phyloP scores from a whole-genome alignment of 1,140 invertebrate genomes.

The Drosophila erecta region DNA sequence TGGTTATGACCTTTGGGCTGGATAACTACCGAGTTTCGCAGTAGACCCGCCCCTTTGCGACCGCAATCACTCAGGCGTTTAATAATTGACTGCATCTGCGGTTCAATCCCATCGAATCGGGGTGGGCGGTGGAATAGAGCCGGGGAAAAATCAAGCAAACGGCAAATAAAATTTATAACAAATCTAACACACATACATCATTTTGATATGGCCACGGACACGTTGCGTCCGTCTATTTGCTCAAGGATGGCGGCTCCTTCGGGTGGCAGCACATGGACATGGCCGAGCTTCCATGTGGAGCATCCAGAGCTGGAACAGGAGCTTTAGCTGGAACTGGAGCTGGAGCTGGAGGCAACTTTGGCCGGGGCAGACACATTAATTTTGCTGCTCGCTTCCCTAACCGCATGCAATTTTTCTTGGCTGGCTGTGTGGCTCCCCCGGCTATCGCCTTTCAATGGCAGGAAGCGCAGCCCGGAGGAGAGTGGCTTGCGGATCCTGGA shows the following conservation, averaged over 20 bases:
- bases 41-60: neutral
- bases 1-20: slow-evolving; percentile 1
- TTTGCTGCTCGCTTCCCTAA: slow-evolving; percentile 74
- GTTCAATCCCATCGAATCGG: slow-evolving; percentile 11
- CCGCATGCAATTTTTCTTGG: slow-evolving; percentile 80
- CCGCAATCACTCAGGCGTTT: slow-evolving; percentile 58
- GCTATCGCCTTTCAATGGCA: slow-evolving; percentile 74
- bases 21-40: neutral
- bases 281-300: neutral
- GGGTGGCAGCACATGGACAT: slow-evolving; percentile 19
- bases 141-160: slow-evolving; percentile 34
- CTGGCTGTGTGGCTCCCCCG: slow-evolving; percentile 10
- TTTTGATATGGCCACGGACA: slow-evolving; percentile 77
- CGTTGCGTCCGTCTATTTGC: slow-evolving; percentile 71
- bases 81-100: slow-evolving; percentile 65
- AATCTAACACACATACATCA: slow-evolving; percentile 80
- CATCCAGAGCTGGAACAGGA: neutral
- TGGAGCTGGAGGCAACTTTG: slow-evolving; percentile 3
- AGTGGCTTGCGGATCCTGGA: neutral
- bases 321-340: too few relatives aligned
- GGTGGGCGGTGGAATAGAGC: slow-evolving; percentile 4
- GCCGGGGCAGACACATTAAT: slow-evolving; percentile 75
- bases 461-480: slow-evolving; percentile 36
- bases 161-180: slow-evolving; percentile 81
- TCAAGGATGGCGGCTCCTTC: slow-evolving; percentile 54